A percentile compares a stretch with the other conserved stretches of the same genome.
Conservation (phyloP, 2,113 vertebrate species). For the Raja brachyura region DNA sequence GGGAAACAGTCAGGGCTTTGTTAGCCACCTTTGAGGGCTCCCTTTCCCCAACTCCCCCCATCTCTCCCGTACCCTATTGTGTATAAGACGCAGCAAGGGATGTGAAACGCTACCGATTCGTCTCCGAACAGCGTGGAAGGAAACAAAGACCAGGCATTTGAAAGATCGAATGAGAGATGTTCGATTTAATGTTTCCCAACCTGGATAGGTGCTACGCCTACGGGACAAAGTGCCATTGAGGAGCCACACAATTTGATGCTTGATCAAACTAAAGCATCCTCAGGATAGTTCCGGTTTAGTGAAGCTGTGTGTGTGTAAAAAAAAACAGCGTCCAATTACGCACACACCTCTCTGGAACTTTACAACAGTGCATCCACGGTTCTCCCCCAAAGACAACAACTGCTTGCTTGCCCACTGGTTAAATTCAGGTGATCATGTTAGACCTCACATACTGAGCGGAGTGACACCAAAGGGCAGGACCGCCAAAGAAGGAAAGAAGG, state of each 20-base stretch:
- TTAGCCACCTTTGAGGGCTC: background rate
- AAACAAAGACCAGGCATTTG: background rate
- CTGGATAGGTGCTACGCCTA: background rate
- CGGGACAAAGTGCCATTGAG: background rate
- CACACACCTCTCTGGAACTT: background rate
- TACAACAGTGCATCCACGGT: background rate
- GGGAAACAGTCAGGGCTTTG: background rate
- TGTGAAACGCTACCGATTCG: background rate
- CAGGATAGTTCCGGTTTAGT: background rate
- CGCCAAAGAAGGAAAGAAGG: background rate
- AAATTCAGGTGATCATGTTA: background rate
- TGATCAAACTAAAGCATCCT: background rate
- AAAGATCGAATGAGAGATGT: background rate
- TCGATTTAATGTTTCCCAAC: background rate
- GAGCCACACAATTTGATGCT: background rate
- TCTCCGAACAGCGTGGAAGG: background rate
- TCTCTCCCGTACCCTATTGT: background rate
- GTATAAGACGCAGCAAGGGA: background rate
- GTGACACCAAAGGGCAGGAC: background rate
- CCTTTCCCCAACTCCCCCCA: background rate
- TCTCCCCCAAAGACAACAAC: background rate
- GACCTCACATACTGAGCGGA: background rate
- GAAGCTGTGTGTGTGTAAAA: background rate
- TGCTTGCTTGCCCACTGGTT: background rate
- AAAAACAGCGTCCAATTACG: background rate